Base-by-base conservation (phyloP, 2,113 vertebrate species). In the Crotalus viridis region DNA sequence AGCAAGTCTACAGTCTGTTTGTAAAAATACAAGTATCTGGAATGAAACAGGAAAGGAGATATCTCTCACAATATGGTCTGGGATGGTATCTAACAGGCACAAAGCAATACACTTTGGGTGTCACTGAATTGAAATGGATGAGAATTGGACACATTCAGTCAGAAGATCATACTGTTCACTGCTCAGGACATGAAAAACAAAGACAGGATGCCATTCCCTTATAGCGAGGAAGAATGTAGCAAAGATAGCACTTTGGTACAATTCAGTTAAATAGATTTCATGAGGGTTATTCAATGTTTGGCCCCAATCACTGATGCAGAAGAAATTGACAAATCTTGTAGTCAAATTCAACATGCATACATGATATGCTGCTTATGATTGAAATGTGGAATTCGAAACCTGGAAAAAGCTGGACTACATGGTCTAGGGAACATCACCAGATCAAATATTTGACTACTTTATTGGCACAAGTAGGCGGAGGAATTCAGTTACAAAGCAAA, bases 11-110 rank as follows among this genome's bases (percentile, higher is more conserved):
- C 95, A 0, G 95, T 97, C 95, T 97, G 97, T 94, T 97, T 98
- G 97, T 98, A 98, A 94, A 98, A 98, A 96, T 91, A 96, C 93
- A 98, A 96, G 93, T 98, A 98, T 95, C 98, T 98, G 97, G 10
- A 97, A 97, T 33, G 93, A 97, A 91, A 59, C 17, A 94, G 92
- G 91, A 95, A 94, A 95, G 91, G 93, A 93, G 87, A 94, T 24
- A 51, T 57, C 93, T 94, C 92, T 94, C 94, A 94, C 90, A 54
- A 93, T 74, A 33, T 92, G 88, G 57, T 95, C 86, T 92, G 0
- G 91, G 92, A 93, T 33, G 46, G 61, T 92, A 93, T 56, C 56
- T 8, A 2, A n/a, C 8, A 54, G 21, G 81, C 15, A 56, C 2
- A 87, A 21, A 91, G 3, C 64, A 92, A 69, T 89, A 81, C 33